Percentiles rank a stretch among this genome's conserved stretches.
These are phyloP conservation scores for Gambusia affinis DNA, from an alignment of 2,113 vertebrate genomes.

Conservation along the genomic window DNA sequence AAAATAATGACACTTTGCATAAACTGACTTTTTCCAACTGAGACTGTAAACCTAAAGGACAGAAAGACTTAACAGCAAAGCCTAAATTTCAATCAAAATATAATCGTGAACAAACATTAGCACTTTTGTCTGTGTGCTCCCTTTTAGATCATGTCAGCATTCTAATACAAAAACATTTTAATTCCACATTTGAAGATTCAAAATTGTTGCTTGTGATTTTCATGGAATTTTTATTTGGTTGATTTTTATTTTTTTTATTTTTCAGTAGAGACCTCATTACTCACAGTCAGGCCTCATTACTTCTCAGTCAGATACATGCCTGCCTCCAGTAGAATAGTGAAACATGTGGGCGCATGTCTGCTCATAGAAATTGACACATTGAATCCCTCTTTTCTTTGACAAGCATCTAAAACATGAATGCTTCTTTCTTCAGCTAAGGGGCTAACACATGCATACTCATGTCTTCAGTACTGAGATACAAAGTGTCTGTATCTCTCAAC, in stretches of 20 bases:
- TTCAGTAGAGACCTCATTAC: constrained; percentile 15
- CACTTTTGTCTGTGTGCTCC: too few relatives aligned
- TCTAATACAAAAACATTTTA: too few relatives aligned
- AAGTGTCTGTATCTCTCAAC: constrained; percentile 32
- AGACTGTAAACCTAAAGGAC: not conserved
- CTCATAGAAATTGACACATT: constrained; percentile 31
- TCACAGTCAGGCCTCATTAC: constrained; percentile 31
- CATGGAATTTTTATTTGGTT: not conserved
- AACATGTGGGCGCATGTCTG: constrained; percentile 34
- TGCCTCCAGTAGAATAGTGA: constrained; percentile 2
- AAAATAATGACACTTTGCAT: not conserved
- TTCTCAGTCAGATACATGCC: constrained; percentile 9
- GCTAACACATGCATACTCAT: constrained; percentile 38
- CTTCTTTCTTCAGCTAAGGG: constrained; percentile 23
- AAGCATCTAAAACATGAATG: constrained; percentile 31
- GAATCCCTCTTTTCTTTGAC: constrained; percentile 43
- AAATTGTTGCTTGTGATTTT: constrained; percentile 1
- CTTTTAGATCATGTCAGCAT: too few relatives aligned
- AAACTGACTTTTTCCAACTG: not conserved
- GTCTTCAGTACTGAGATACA: constrained; percentile 24
- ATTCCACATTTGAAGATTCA: not conserved
- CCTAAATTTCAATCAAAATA: too few relatives aligned
- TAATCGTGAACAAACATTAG: too few relatives aligned
- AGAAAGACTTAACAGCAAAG: not conserved
- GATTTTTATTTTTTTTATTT: not conserved